Percentiles rank a stretch among this genome's conserved stretches.
Conservation (phyloP, 1,140 invertebrate species). For the Cepaea nemoralis region DNA sequence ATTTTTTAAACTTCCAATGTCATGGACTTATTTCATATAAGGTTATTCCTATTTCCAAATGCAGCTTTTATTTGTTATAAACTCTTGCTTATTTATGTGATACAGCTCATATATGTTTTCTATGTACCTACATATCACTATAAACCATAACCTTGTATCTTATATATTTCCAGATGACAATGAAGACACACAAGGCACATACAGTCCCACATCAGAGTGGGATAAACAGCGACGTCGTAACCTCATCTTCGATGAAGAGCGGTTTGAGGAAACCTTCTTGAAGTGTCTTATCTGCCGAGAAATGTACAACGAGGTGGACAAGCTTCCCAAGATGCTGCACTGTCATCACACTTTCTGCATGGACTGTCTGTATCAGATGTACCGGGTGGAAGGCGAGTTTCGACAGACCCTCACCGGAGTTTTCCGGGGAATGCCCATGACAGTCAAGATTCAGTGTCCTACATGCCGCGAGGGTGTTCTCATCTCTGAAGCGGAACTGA, state of each 20-base stretch:
- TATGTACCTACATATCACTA: not conserved
- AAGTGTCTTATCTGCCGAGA: slow-evolving; percentile 69
- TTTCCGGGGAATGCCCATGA: slow-evolving; percentile 63
- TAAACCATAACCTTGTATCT: slow-evolving; percentile 4
- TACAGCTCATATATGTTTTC: not conserved
- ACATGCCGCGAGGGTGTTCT: slow-evolving; percentile 94
- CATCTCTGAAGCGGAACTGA: slow-evolving; percentile 76
- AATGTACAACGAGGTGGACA: slow-evolving; percentile 64
- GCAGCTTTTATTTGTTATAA: not conserved
- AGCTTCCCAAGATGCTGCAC: slow-evolving; percentile 68
- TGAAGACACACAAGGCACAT: slow-evolving; percentile 38
- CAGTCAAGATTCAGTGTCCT: slow-evolving; percentile 76
- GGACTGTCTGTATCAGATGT: slow-evolving; percentile 74
- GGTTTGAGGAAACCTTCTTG: slow-evolving; percentile 68
- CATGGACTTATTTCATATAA: too few relatives aligned
- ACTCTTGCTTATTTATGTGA: not conserved
- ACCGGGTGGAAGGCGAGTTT: slow-evolving; percentile 67
- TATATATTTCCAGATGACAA: slow-evolving; percentile 23
- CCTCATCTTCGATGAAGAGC: slow-evolving; percentile 66
- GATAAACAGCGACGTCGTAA: slow-evolving; percentile 58
- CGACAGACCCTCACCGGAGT: slow-evolving; percentile 63
- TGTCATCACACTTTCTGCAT: slow-evolving; percentile 72
- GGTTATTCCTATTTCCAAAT: not conserved
- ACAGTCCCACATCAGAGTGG: not conserved
- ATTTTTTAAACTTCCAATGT: too few relatives aligned